Evolutionary conservation across 2,888 invertebrate species (phyloP), one percentile per base, ranked within the genome.

Genomic region (Apodemia duryi): DNA sequence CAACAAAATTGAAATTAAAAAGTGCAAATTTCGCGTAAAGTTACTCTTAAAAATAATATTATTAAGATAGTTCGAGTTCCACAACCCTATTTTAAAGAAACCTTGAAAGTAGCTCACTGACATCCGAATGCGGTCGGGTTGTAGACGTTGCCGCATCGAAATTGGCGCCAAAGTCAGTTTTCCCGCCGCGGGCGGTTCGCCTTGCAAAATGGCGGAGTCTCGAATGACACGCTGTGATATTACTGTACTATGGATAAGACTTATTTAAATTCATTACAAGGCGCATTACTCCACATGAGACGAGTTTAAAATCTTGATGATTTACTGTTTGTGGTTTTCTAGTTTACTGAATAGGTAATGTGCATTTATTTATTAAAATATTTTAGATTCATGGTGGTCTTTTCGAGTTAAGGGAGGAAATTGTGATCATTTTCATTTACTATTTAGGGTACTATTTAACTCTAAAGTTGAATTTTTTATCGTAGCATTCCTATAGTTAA

Each of bases 151-250:
- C 71, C 79, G 81, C 81, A 80, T 84, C 83, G 82, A 89, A 89
- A 89, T 89, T 86, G 87, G 89, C 90, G 89, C 89, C 88, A 85
- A 89, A 89, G 88, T 88, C 82, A 85, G 88, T 88, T 89, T 87
- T 86, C 88, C 86, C 87, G 88, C 85, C 82, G 81, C 86, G 81
- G 84, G 85, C 85, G 81, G 89, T 85, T 89, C 84, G 89, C 89
- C 88, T 91, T 90, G 89, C 89, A 88, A 87, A 83, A 88, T 88
- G 89, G 88, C 88, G 83, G 82, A 78, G 84, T 80, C 82, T 89
- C 89, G 80, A 87, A 84, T 91, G 90, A 89, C 91, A 90, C 82
- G 86, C 83, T 77, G 80, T 76, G 65, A 61, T 70, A 74, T 73
- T 74, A 74, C 73, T 72, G 74, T 83, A 84, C 72, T 71, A 75